These are phyloP conservation scores for Laterallus jamaicensis DNA, from an alignment of 2,113 vertebrate species.

Conservation along the genomic window DNA sequence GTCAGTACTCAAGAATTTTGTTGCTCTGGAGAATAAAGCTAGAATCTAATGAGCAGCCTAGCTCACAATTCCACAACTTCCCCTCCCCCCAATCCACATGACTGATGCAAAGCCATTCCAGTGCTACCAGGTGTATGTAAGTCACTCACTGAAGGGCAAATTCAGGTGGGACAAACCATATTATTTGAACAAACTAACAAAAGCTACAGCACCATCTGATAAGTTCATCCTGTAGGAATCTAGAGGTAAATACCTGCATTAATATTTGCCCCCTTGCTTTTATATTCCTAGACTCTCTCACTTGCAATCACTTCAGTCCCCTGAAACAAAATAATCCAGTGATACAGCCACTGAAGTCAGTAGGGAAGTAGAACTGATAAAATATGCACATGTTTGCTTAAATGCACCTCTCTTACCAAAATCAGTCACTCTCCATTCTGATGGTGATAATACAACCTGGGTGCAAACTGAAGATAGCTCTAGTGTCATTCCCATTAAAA, in stretches of 20 bases:
- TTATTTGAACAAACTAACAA: background rate
- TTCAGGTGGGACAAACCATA: background rate
- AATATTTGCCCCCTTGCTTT: background rate
- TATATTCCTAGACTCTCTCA: background rate
- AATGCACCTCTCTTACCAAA: background rate
- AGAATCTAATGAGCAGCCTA: background rate
- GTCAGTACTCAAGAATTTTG: constrained; percentile 63
- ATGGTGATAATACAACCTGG: background rate
- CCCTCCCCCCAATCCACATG: background rate
- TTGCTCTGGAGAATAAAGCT: background rate
- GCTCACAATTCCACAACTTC: background rate
- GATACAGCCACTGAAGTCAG: background rate
- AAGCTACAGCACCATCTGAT: background rate
- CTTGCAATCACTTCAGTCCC: background rate
- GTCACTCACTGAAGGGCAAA: background rate
- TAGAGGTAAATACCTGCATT: background rate
- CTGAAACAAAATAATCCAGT: background rate
- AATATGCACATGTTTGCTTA: fast-evolving
- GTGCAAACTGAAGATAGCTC: background rate
- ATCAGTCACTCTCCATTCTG: background rate
- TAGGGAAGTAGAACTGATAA: background rate
- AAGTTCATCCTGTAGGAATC: background rate
- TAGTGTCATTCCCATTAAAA: background rate
- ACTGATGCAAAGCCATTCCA: background rate
- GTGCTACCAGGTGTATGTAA: background rate